Evolutionary conservation across 2,797 vertebrate genomes (phyloP), one percentile per base, ranked within the genome.

Genomic region (Poecilia wingei): DNA sequence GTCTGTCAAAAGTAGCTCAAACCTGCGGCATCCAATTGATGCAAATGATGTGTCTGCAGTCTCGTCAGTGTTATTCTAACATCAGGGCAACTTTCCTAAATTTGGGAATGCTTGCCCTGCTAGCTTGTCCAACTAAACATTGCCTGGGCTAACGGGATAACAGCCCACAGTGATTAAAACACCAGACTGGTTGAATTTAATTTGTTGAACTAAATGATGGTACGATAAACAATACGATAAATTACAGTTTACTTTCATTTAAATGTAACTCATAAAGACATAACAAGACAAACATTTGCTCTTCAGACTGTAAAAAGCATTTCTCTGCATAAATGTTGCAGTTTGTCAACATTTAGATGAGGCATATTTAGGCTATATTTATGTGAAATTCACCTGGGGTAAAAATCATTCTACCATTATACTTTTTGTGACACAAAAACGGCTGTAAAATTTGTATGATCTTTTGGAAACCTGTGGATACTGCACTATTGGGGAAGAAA

Each of bases 161-260:
- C 82, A 79, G 76, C 76, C 92, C 85, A 91, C 93, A 91, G 90
- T 91, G 93, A 92, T 90, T 90, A 82, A 87, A 89, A 33, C 80
- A 28, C 88, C 83, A 31, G 86, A 75, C 76, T 89, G 87, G 72
- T 90, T 80, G 81, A 81, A 66, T 66, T 66, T 7, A 39, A 12
- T 41, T 41, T 68, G 64, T 39, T 66, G 9, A 22, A 14, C 6
- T 36, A 43, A 69, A 66, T 36, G 14, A 4, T 33, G 14, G 12
- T 28, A 31, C 31, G 31, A 31, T 31, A 31, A 31, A 31, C 31
- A 31, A 31, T 31, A 31, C 31, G 31, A 31, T 31, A 64, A 64
- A 18, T 10, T n/a, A 10, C 39, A 45, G 43, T 28, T 70, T 45
- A 41, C 45, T 71, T 31, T 16, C 1, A 31, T 3, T 47, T 6